phyloP scores from a whole-genome alignment of 1,140 invertebrate species.

The Nephila pilipes region DNA sequence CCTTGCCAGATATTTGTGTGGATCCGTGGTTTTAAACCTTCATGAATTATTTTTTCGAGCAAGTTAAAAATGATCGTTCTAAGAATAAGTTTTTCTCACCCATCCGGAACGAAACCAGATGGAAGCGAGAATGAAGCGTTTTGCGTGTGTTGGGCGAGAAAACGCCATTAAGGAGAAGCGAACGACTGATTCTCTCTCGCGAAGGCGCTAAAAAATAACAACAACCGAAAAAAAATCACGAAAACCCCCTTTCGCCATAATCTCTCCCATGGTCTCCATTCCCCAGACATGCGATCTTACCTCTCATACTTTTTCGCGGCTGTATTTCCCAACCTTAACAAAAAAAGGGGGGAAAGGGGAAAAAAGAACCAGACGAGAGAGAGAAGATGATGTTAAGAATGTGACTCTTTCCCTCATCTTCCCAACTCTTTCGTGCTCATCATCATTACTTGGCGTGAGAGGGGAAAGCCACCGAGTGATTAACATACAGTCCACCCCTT shows the following conservation, averaged over 20 bases:
- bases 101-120: too few species aligned
- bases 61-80: too few species aligned
- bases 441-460: constrained; percentile 47
- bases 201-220: background rate
- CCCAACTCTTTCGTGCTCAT: constrained; percentile 63
- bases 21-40: too few species aligned
- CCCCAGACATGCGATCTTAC: background rate
- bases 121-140: too few species aligned
- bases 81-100: too few species aligned
- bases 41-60: too few species aligned
- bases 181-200: background rate
- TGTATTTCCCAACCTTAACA: background rate
- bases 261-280: background rate
- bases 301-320: background rate
- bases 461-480: constrained; percentile 44
- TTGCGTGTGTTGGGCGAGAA: background rate
- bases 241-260: background rate
- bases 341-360: background rate
- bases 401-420: constrained; percentile 14
- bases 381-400: constrained; percentile 14
- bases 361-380: background rate
- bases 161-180: constrained; percentile 14
- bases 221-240: background rate
- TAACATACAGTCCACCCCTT: constrained; percentile 7
- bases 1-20: too few species aligned